Conservation (phyloP, 1,140 invertebrate species). For the Metopolophium dirhodum region DNA sequence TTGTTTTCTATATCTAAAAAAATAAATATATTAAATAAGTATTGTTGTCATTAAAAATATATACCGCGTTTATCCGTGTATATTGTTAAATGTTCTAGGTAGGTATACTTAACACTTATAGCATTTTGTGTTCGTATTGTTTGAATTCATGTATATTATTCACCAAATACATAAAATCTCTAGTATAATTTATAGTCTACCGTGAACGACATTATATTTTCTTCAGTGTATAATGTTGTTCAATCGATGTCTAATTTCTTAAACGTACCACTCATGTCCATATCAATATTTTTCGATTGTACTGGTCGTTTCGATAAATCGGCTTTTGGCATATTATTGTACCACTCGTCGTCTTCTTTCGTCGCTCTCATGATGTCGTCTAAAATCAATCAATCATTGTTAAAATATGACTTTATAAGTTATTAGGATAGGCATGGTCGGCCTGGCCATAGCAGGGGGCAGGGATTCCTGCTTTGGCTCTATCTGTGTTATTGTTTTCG, state of each 20-base stretch:
- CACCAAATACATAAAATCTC: not conserved
- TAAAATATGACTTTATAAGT: not conserved
- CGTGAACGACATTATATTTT: not conserved
- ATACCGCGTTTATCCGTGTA: not conserved
- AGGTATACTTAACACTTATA: not conserved
- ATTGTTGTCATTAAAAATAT: not conserved
- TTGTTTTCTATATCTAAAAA: not conserved
- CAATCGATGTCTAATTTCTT: slow-evolving; percentile 42
- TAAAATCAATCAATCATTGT: not conserved
- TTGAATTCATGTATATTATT: not conserved
- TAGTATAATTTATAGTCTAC: not conserved
- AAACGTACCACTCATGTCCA: slow-evolving; percentile 43
- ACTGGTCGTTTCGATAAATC: slow-evolving; percentile 41
- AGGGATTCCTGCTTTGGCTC: too few species aligned
- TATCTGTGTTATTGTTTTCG: too few species aligned
- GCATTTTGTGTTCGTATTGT: not conserved
- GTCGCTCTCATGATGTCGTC: not conserved
- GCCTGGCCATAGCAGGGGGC: too few species aligned
- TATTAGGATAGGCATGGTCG: not conserved
- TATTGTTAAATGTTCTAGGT: not conserved
- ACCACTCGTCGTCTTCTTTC: slow-evolving; percentile 36
- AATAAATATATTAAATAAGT: not conserved
- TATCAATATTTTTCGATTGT: not conserved
- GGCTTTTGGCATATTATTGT: slow-evolving; percentile 34
- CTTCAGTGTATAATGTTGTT: not conserved